phyloP scores from a whole-genome alignment of 1,140 invertebrate genomes.

The honey bee (Apis mellifera) region Amel_HAv3.1 CM009932.2:7673001-7673500 shows the following conservation, averaged over 20 bases:
- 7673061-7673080: not conserved
- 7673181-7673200: conserved; percentile 45
- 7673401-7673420: not conserved
- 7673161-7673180: conserved; percentile 47
- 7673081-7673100: not conserved
- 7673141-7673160: not conserved
- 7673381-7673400: conserved; percentile 1
- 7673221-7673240: not conserved
- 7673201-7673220: conserved; percentile 25
- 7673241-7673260: not conserved
- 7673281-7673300: not conserved
- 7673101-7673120: conserved; percentile 27
- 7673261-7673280: no score
- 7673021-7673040: conserved; percentile 38
- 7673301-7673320: conserved; percentile 23
- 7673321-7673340: not conserved
- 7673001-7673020: conserved; percentile 37
- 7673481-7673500: not conserved
- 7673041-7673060: no score
- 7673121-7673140: conserved; percentile 20
- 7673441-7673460: not conserved
- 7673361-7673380: not conserved
- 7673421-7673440: not conserved
- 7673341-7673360: not conserved
- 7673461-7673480: conserved; percentile 14